Percentiles rank a stretch among this genome's conserved stretches.
phyloP scores from a whole-genome alignment of 2,888 invertebrate species.

The Megastigmus dorsalis region DNA sequence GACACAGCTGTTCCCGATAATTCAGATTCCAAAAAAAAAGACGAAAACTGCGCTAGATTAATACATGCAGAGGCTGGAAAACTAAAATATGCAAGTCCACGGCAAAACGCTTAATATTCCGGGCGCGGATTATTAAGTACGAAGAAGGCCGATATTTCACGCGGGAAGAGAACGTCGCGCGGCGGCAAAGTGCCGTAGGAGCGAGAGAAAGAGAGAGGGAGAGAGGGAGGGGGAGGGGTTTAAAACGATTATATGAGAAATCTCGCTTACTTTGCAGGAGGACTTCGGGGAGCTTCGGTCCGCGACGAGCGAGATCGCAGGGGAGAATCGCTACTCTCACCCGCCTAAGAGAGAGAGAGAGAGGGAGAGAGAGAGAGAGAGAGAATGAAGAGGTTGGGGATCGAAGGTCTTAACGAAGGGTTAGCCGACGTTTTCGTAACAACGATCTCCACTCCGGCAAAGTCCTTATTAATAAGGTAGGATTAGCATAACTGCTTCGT shows the following conservation, averaged over 20 bases:
- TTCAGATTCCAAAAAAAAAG: too few species aligned
- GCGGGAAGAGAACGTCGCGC: constrained; percentile 1
- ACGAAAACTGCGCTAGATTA: too few species aligned
- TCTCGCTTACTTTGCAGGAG: constrained; percentile 63
- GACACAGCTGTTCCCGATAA: too few species aligned
- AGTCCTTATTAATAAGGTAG: constrained; percentile 70
- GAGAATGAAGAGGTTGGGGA: constrained; percentile 51
- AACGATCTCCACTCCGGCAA: constrained; percentile 64
- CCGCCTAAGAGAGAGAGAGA: constrained; percentile 27
- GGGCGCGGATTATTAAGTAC: constrained; percentile 33
- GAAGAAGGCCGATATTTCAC: constrained; percentile 27
- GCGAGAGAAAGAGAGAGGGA: too few species aligned
- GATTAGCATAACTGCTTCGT: constrained; percentile 67
- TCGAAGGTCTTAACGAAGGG: constrained; percentile 64
- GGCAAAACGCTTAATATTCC: constrained; percentile 33
- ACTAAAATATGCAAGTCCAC: constrained; percentile 7
- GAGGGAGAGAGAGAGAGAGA: constrained; percentile 13
- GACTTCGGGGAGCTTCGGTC: constrained; percentile 18
- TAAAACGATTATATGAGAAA: constrained; percentile 70
- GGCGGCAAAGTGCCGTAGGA: constrained; percentile 41
- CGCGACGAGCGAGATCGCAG: constrained; percentile 45
- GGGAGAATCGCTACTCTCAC: constrained; percentile 36
- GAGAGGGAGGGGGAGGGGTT: constrained; percentile 60
- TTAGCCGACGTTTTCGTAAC: constrained; percentile 63
- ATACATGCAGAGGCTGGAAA: too few species aligned